Conservation (phyloP, 2,888 invertebrate genomes). For the Cryptus viduatorius region DNA sequence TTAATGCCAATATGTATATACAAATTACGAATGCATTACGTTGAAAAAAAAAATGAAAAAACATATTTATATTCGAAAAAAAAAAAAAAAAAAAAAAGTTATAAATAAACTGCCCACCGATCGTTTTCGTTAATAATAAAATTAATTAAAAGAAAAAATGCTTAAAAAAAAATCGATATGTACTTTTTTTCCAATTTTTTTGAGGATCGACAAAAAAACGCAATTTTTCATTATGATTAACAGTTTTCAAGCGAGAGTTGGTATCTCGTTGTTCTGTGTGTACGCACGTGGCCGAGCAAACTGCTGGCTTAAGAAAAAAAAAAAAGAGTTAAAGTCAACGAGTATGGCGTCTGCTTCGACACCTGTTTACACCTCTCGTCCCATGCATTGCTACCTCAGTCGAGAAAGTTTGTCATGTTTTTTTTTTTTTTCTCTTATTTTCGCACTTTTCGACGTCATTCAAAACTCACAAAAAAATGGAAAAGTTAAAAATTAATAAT, state of each 20-base stretch:
- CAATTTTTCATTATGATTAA: not conserved
- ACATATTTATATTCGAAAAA: not conserved
- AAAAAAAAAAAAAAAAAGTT: not conserved
- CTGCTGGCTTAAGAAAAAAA: conserved; percentile 1
- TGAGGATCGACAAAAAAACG: not conserved
- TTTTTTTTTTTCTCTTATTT: not conserved
- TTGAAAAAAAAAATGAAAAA: not conserved
- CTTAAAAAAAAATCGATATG: not conserved
- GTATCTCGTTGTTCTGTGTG: conserved; percentile 11
- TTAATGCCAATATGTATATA: not conserved
- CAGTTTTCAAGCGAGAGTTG: not conserved
- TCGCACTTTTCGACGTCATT: not conserved
- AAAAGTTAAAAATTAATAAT: conserved; percentile 3
- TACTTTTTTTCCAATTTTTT: no score
- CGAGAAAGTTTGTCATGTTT: conserved; percentile 9
- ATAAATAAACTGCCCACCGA: not conserved
- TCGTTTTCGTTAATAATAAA: not conserved
- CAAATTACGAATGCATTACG: conserved; percentile 11
- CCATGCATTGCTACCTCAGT: not conserved
- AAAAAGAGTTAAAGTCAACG: conserved; percentile 12
- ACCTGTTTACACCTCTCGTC: conserved; percentile 47
- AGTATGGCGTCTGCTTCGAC: conserved; percentile 26
- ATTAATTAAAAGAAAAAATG: not conserved
- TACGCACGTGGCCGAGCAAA: conserved; percentile 15
- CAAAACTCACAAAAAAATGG: not conserved